Evolutionary conservation across 2,797 vertebrate species (phyloP).

Genomic region (Propithecus perrieri): DNA sequence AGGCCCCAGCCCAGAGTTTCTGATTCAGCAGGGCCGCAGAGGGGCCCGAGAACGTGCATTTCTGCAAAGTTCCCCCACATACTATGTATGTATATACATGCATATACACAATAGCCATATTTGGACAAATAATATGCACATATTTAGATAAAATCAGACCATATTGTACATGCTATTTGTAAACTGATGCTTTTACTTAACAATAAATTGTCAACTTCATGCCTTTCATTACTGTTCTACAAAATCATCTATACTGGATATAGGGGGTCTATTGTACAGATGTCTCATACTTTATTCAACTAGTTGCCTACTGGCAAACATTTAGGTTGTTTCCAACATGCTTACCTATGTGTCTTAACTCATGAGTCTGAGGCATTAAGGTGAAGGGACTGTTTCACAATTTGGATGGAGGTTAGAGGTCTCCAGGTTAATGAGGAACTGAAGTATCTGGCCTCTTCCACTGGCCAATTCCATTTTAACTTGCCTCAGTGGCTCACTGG

Average conservation of each 20-base stretch:
- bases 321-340: not conserved
- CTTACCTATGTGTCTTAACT: not conserved
- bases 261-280: not conserved
- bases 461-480: no score
- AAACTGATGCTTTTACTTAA: not conserved
- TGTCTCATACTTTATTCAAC: not conserved
- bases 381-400: not conserved
- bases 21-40: not conserved
- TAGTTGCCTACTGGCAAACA: not conserved
- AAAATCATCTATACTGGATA: fast-evolving
- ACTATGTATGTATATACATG: not conserved
- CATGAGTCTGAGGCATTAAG: not conserved
- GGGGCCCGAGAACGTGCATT: not conserved
- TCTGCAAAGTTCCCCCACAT: not conserved
- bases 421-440: not conserved
- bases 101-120: not conserved
- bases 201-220: not conserved
- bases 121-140: not conserved
- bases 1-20: not conserved
- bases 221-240: fast-evolving
- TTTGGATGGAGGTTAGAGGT: not conserved
- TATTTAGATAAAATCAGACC: not conserved
- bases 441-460: not conserved
- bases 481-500: not conserved
- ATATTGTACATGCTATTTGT: not conserved